Base-by-base conservation (phyloP, 2,888 invertebrate species). In the Drosophila neotestacea region DNA sequence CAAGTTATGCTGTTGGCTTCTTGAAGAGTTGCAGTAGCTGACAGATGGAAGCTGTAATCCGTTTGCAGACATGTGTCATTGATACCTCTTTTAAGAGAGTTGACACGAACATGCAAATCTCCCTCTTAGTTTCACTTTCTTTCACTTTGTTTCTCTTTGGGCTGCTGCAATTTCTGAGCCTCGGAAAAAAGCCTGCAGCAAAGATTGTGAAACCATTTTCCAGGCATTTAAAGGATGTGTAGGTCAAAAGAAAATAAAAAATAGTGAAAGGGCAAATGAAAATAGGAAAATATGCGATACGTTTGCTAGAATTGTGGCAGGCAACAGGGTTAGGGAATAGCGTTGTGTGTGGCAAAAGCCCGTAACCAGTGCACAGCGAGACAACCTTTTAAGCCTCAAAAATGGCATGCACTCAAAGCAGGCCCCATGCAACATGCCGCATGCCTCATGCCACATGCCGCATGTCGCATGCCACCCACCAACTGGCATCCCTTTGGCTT, bases 381-480 rank as follows among this genome's bases (percentile, higher is more conserved):
- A 28, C 39, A 66, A 61, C 54, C 66, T 66, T 66, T 66, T 72
- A 73, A 72, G 73, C 60, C 47, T 73, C 56, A 61, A 66, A 66
- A 52, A 30, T 52, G 73, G 48, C 72, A 54, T 58, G 56, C 73
- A 66, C 46, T 66, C 46, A 52, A 52, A 61, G 11, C 65, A 52
- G 22, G 41, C 39, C 48, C 32, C 44, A 42, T 32, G 30, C 30
- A 13, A 6, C 27, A 11, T 9, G 10, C 10, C 39, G 9, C 11
- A 9, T 28, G 10, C 39, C 30, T 4, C 38, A 13, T 51, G 52
- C 30, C 44, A 7, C 32, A 32, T 41, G 13, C 41, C 54, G 0
- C 42, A 32, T 22, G 27, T n/a, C 55, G 9, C 46, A 28, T 27
- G 27, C 55, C 56, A 13, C 36, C 13, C 32, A 6, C 4, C 58